These are phyloP conservation scores for Mya arenaria DNA, from an alignment of 1,140 invertebrate genomes.

Conservation along the genomic window DNA sequence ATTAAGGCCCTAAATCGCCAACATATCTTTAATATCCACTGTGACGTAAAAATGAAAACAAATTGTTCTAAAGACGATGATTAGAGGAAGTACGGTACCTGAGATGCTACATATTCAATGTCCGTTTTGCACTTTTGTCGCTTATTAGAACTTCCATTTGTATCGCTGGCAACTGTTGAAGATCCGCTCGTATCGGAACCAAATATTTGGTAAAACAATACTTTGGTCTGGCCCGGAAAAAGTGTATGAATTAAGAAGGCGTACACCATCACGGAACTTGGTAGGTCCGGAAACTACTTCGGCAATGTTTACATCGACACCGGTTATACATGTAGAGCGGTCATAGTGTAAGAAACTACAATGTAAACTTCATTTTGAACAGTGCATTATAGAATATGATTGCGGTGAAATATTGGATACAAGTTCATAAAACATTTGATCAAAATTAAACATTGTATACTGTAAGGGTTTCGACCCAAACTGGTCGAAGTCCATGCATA, in stretches of 20 bases:
- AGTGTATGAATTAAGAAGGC: constrained; percentile 73
- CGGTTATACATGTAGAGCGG: too few species aligned
- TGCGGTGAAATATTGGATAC: too few species aligned
- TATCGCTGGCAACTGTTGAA: not conserved
- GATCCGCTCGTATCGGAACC: constrained; percentile 23
- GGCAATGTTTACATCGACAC: constrained; percentile 36
- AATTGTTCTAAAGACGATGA: not conserved
- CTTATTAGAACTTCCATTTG: not conserved
- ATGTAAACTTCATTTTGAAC: too few species aligned
- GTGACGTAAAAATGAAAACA: not conserved
- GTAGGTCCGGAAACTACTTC: constrained; percentile 10
- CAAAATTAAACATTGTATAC: too few species aligned
- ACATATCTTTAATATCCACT: not conserved
- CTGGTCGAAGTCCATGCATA: too few species aligned
- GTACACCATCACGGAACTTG: constrained; percentile 70
- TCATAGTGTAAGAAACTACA: too few species aligned
- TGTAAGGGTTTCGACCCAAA: too few species aligned
- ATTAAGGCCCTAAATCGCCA: not conserved
- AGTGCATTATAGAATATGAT: too few species aligned
- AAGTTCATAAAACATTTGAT: too few species aligned
- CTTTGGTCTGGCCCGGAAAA: constrained; percentile 62
- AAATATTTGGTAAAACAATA: constrained; percentile 68
- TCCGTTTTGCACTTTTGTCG: constrained; percentile 49
- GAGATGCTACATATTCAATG: constrained; percentile 62
- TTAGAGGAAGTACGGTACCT: constrained; percentile 39